Conservation (phyloP, 2,888 invertebrate species). For the Tiliacea aurago region DNA sequence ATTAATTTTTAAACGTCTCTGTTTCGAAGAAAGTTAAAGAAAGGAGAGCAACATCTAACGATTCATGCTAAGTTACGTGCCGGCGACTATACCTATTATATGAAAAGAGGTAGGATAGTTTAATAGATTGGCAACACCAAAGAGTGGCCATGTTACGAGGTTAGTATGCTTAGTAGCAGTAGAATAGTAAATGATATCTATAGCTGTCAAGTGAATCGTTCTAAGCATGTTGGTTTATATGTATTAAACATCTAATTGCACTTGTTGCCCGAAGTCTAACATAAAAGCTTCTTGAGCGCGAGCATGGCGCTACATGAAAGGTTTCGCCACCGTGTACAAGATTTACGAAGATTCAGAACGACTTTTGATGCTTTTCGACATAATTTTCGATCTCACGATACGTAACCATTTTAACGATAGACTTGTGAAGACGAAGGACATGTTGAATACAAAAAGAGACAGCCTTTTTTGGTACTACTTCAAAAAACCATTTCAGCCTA, state of each 20-base stretch:
- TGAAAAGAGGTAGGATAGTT: no score
- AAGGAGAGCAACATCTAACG: no score
- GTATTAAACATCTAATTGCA: constrained; percentile 17
- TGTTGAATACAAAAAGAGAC: neutral
- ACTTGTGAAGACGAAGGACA: neutral
- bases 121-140: no score
- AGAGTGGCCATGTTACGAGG: no score
- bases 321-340: constrained; percentile 2
- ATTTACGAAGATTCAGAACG: constrained; percentile 23
- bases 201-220: constrained; percentile 10
- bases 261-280: constrained; percentile 28
- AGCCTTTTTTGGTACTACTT: neutral
- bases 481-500: neutral
- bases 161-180: neutral
- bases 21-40: no score
- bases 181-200: neutral
- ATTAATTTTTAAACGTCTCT: no score
- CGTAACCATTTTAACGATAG: neutral
- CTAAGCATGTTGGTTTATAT: constrained; percentile 20
- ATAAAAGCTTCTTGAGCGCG: constrained; percentile 10
- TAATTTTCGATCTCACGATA: neutral
- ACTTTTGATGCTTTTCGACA: neutral
- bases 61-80: no score
- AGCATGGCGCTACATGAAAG: constrained; percentile 9
- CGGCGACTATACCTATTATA: no score